A percentile compares a stretch with the other conserved stretches of the same genome.
These are phyloP conservation scores for Spea multiplicata DNA, from an alignment of 2,113 vertebrate species.

Conservation along the genomic window DNA sequence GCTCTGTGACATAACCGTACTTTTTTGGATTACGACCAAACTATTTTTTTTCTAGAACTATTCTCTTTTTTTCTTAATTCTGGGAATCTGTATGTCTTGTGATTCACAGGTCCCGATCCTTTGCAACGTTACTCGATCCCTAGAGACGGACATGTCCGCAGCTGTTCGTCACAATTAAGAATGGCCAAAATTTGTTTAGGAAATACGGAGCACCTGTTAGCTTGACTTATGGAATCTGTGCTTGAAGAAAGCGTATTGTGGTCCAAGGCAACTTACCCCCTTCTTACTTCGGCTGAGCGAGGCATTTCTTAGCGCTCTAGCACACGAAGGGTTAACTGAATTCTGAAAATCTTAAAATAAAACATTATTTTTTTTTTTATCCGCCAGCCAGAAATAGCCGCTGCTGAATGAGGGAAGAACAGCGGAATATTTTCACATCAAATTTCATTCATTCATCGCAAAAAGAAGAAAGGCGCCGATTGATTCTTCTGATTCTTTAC, in stretches of 20 bases:
- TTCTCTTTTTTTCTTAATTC: constrained; percentile 4
- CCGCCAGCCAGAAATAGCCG: too few species aligned
- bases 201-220: constrained; percentile 45
- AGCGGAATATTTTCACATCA: too few species aligned
- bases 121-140: constrained; percentile 51
- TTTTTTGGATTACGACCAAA: constrained; percentile 32
- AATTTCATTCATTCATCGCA: too few species aligned
- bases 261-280: too few species aligned
- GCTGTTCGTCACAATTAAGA: constrained; percentile 11
- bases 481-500: too few species aligned
- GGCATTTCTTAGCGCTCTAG: neutral
- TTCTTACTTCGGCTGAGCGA: neutral
- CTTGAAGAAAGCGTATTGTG: neutral
- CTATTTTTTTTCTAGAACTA: constrained; percentile 6
- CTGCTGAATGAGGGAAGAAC: too few species aligned
- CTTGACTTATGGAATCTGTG: constrained; percentile 8
- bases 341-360: neutral
- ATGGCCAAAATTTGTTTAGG: constrained; percentile 18
- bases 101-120: constrained; percentile 44
- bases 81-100: neutral
- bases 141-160: neutral
- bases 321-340: neutral
- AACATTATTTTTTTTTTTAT: too few species aligned
- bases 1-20: constrained; percentile 15
- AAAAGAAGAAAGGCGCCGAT: too few species aligned